A percentile compares a stretch with the other conserved stretches of the same genome.
Evolutionary conservation across 2,888 invertebrate species (phyloP).

Genomic region (Fabriciana adippe): DNA sequence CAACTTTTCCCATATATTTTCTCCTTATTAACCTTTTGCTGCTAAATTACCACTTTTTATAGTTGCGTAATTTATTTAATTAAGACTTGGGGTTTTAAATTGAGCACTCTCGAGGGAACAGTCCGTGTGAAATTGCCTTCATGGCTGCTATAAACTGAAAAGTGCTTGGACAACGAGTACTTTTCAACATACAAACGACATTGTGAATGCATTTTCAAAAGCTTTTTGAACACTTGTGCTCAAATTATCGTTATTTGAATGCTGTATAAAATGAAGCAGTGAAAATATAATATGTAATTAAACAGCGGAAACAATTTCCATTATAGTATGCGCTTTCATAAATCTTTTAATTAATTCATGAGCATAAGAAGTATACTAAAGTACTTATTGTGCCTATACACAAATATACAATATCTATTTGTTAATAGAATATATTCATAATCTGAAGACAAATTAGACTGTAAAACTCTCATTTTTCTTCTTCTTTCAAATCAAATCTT

Average conservation of each 20-base stretch:
- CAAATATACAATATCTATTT: background rate
- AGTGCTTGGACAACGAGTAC: constrained; percentile 29
- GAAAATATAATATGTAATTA: constrained; percentile 7
- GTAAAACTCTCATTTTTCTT: no score
- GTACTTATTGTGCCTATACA: background rate
- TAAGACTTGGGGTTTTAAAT: constrained; percentile 28
- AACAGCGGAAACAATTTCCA: background rate
- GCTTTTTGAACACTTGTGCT: constrained; percentile 38
- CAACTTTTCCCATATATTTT: constrained; percentile 19
- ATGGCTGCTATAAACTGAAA: constrained; percentile 28
- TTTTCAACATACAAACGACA: constrained; percentile 33
- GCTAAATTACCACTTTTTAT: constrained; percentile 22
- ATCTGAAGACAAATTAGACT: background rate
- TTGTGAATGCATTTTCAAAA: constrained; percentile 47
- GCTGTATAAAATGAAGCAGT: constrained; percentile 8
- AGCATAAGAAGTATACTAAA: no score
- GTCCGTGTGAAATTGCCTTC: constrained; percentile 35
- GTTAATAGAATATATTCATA: background rate
- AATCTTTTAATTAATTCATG: constrained; percentile 1
- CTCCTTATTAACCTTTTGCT: constrained; percentile 28
- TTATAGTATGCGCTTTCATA: background rate
- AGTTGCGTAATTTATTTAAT: constrained; percentile 35
- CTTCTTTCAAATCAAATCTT: no score
- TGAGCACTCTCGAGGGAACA: constrained; percentile 28
- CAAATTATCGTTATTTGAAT: constrained; percentile 20